Base-by-base conservation (phyloP, 37 sponge, comb jelly and placozoan genomes). In the Haliclona indistincta region DNA sequence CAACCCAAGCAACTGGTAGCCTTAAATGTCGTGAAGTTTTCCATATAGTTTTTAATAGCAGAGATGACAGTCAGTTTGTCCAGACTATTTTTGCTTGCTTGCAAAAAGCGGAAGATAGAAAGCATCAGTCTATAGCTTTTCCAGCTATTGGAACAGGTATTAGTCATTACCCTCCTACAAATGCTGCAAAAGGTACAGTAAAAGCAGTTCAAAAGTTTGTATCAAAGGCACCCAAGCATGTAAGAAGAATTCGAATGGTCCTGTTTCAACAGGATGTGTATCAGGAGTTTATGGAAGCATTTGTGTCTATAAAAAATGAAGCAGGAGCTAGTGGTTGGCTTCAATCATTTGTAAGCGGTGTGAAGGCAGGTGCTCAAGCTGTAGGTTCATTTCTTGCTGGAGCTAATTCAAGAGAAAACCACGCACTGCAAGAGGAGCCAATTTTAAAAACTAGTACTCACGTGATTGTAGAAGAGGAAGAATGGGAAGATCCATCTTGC, bases 101-200 rank as follows among this genome's bases (percentile, higher is more conserved):
- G 1, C 32, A 89, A 20, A 32, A 52, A 68, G 84, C 84, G 33
- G 75, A 75, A 15, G 23, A 56, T 1, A 34, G 33, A 2, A 65
- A 61, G 20, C 41, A 44, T 35, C 47, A 54, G 3, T 88, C 88
- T 10, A 78, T 88, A 38, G 63, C 88, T 17, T 65, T 82, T 32
- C 83, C 88, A 40, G 88, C 78, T 39, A 77, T 88, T 67, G 83
- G 78, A 2, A 88, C 83, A 37, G 88, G 83, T 20, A 38, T 15
- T 15, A 38, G 71, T 43, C 41, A 45, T 32, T 77, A 47, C 22
- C 26, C 76, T 35, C 43, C 82, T 45, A 43, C 61, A 3, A 43
- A 44, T 20, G 76, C 77, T 63, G 88, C 88, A 5, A 53, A 41
- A 34, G 67, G 44, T 15, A 70, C 81, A 37, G 51, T 45, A 30